These are phyloP conservation scores for Torymus auratus DNA, from an alignment of 2,888 invertebrate genomes.

Conservation along the genomic window DNA sequence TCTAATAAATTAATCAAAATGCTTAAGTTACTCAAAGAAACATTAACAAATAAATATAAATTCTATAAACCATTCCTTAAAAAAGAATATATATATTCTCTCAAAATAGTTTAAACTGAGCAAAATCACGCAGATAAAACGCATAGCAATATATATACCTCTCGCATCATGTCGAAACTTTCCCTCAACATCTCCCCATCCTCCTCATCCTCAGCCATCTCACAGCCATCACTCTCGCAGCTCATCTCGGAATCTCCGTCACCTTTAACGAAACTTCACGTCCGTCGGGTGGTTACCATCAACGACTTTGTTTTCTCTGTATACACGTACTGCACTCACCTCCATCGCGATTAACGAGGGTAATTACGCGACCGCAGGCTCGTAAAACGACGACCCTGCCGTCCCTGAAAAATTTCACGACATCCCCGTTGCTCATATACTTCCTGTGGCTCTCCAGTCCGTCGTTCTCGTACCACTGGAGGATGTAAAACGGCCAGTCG, in stretches of 20 bases:
- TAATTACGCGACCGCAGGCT: constrained; percentile 68
- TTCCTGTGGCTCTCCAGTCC: constrained; percentile 65
- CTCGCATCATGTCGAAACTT: too few relatives aligned
- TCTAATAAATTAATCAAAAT: too few relatives aligned
- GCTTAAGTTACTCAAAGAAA: too few relatives aligned
- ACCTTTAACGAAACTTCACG: constrained; percentile 48
- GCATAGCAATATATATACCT: too few relatives aligned
- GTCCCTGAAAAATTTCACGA: constrained; percentile 69
- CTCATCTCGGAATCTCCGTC: constrained; percentile 1
- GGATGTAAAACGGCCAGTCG: constrained; percentile 68
- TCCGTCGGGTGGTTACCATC: constrained; percentile 5
- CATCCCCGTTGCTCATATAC: constrained; percentile 71
- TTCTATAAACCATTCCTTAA: constrained; percentile 13
- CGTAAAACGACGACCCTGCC: constrained; percentile 67
- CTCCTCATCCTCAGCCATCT: too few relatives aligned
- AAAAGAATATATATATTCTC: neutral
- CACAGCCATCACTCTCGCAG: too few relatives aligned
- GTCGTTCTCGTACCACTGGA: constrained; percentile 66
- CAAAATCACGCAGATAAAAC: too few relatives aligned
- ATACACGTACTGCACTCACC: constrained; percentile 17
- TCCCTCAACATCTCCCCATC: too few relatives aligned
- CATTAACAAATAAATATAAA: neutral
- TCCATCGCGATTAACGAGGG: constrained; percentile 53
- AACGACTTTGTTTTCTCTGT: constrained; percentile 7
- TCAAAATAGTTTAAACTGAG: too few relatives aligned